Percentiles rank a stretch among this genome's conserved stretches.
These are phyloP conservation scores for Wasmannia auropunctata DNA, from an alignment of 1,140 invertebrate genomes.

Conservation along the genomic window DNA sequence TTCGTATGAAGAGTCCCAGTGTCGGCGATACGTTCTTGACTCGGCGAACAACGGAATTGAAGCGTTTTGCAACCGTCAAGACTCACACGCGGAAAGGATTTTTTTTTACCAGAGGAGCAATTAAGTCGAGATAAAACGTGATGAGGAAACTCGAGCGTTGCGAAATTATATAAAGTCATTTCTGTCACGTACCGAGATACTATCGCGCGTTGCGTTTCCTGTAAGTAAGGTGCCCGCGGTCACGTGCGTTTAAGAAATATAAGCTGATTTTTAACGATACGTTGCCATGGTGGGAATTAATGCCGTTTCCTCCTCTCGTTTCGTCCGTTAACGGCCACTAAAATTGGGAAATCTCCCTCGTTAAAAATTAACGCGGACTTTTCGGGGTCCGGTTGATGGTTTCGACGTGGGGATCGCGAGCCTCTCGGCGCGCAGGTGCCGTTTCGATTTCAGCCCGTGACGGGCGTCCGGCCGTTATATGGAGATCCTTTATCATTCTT, in stretches of 20 bases:
- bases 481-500: slow-evolving; percentile 32
- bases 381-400: slow-evolving; percentile 16
- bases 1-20: background rate
- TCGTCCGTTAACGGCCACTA: slow-evolving; percentile 15
- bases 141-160: background rate
- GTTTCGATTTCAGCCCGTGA: slow-evolving; percentile 40
- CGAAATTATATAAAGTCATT: background rate
- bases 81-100: no score
- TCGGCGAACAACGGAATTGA: background rate
- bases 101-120: background rate
- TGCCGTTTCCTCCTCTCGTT: background rate
- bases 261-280: slow-evolving; percentile 17
- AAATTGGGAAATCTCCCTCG: slow-evolving; percentile 50
- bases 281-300: background rate
- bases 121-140: slow-evolving; percentile 3
- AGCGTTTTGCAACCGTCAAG: background rate
- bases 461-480: background rate
- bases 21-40: background rate
- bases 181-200: background rate
- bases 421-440: background rate
- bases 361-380: slow-evolving; percentile 39
- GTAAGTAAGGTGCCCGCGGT: no score
- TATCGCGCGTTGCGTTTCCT: slow-evolving; percentile 2
- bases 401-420: background rate
- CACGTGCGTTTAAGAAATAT: background rate